Conservation (phyloP, 2,113 vertebrate genomes). For the Embiotoca jacksoni region DNA sequence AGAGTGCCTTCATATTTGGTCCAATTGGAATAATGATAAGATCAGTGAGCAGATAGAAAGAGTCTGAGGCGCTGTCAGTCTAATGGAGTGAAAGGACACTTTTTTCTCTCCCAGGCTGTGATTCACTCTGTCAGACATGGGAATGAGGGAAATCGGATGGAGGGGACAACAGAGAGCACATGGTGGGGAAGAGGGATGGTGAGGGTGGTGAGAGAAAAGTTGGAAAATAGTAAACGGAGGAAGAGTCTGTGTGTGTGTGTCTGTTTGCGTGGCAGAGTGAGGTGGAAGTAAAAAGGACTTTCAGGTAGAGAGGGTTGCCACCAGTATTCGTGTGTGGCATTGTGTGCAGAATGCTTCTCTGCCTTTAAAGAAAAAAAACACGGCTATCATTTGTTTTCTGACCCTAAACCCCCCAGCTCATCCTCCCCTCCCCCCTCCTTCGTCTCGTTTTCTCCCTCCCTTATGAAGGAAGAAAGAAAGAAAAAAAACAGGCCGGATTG, state of each 20-base stretch:
- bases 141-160: conserved; percentile 24
- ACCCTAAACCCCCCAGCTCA: conserved; percentile 21
- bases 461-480: conserved; percentile 10
- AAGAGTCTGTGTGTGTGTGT: not conserved
- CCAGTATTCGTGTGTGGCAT: conserved; percentile 23
- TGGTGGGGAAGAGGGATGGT: conserved; percentile 16
- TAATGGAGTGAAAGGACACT: conserved; percentile 58
- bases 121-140: conserved; percentile 41
- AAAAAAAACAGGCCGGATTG: conserved; percentile 46
- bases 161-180: conserved; percentile 30
- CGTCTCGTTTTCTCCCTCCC: conserved; percentile 28
- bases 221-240: conserved; percentile 4
- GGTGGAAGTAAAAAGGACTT: conserved; percentile 22
- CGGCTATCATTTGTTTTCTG: conserved; percentile 51
- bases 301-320: conserved; percentile 22
- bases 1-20: conserved; percentile 57
- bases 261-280: not conserved
- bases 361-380: conserved; percentile 52
- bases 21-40: conserved; percentile 69
- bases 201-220: conserved; percentile 20
- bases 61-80: conserved; percentile 47
- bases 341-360: conserved; percentile 19
- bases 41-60: conserved; percentile 58
- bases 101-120: conserved; percentile 37
- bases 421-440: not conserved